Conservation (phyloP, 1,140 invertebrate genomes). For the Drosophila truncata region DNA sequence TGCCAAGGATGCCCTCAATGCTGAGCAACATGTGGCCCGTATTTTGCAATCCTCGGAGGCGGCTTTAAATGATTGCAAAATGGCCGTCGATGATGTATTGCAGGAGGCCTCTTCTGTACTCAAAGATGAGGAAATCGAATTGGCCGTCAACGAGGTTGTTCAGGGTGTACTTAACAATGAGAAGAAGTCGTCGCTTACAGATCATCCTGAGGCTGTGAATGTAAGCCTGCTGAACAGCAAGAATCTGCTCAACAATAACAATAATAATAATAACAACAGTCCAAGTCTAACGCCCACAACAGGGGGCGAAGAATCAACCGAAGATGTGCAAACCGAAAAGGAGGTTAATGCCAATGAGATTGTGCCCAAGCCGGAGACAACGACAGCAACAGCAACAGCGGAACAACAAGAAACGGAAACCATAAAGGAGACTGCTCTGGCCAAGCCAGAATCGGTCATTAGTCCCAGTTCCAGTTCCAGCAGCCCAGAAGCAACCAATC, state of each 20-base stretch:
- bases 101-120: conserved; percentile 86
- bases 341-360: conserved; percentile 74
- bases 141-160: conserved; percentile 86
- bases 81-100: conserved; percentile 71
- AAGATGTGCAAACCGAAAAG: conserved; percentile 5
- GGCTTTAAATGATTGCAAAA: conserved; percentile 85
- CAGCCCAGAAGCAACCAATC: conserved; percentile 62
- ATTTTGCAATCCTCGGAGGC: conserved; percentile 87
- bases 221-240: conserved; percentile 78
- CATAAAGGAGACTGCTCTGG: background rate
- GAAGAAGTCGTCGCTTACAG: conserved; percentile 57
- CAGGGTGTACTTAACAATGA: conserved; percentile 82
- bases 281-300: conserved; percentile 22
- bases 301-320: background rate
- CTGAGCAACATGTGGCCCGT: conserved; percentile 87
- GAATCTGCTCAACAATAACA: conserved; percentile 78
- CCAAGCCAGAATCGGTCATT: conserved; percentile 10
- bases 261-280: conserved; percentile 57
- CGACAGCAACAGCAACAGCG: conserved; percentile 9
- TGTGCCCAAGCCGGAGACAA: conserved; percentile 16
- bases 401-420: conserved; percentile 18
- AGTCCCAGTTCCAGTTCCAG: conserved; percentile 8
- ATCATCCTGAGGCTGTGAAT: conserved; percentile 50
- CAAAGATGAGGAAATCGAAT: conserved; percentile 86
- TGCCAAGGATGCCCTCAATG: conserved; percentile 74